Evolutionary conservation across 1,140 invertebrate species (phyloP), one percentile per base, ranked within the genome.

Genomic region (Pogonognathellus flavescens): DNA sequence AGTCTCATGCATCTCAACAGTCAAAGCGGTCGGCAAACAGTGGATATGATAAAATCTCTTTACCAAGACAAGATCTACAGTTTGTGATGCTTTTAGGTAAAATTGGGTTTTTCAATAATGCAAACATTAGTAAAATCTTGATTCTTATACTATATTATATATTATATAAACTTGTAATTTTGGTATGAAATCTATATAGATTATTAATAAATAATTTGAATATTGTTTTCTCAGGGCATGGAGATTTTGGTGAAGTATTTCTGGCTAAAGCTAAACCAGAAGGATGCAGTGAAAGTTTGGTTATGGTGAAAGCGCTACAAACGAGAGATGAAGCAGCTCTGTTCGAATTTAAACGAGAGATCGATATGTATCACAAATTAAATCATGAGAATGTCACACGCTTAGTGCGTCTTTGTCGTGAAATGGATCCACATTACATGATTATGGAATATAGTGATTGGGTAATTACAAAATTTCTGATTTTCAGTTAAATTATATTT

Each of bases 381-480:
- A 93, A 94, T 18, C 96, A 97, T 90, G 94, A 95, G 70, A 94
- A 96, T 89, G 92, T 98, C 0, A 94, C 93, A 0, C 94, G 94
- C 72, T 91, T 98, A 10, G 91, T 96, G 60, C 31, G 96, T 0
- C 91, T 97, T 14, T 88, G 83, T 90, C 92, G 94, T 52, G 95
- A 97, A 80, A 92, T 93, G 14, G 95, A 97, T 86, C 96, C 96
- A 0, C 95, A 97, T 89, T 96, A 95, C 89, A 94, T 98, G 93
- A 93, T 98, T 16, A 91, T 97, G 7, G 96, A 98, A 90, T 96
- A 97, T 89, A 97, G 96, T 25, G 97, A 98, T 89, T 98, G 97
- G 97, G 95, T 96, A 90, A 92, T 92, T 89, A 59, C 10, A 88
- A 18, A 6, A 1, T 55, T 5, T 20, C 10, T 60, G 6, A 18